These are phyloP conservation scores for Mesoclemmys tuberculata DNA, from an alignment of 2,113 vertebrate genomes.

Conservation along the genomic window DNA sequence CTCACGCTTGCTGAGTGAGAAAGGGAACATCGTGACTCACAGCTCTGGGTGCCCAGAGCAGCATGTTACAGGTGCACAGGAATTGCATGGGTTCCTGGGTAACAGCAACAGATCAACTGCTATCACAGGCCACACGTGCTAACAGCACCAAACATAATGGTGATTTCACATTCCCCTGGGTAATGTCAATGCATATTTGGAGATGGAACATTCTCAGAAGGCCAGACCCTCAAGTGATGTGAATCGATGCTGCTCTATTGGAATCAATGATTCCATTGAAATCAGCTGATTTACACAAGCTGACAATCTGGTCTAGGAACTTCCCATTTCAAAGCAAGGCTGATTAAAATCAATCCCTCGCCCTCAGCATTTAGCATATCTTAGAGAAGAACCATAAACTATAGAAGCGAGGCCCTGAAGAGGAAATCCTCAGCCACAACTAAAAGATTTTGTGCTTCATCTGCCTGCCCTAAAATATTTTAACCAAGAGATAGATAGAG, in stretches of 20 bases:
- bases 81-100: neutral
- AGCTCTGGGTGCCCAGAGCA: neutral
- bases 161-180: neutral
- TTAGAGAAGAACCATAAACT: conserved; percentile 10
- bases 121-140: neutral
- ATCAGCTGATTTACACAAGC: neutral
- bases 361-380: neutral
- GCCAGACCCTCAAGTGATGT: neutral
- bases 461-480: conserved; percentile 54
- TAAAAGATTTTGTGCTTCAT: conserved; percentile 57
- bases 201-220: neutral
- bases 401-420: conserved; percentile 21
- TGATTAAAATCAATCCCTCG: neutral
- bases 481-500: conserved; percentile 48
- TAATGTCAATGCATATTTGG: neutral
- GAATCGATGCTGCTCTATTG: neutral
- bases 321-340: neutral
- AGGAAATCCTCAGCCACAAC: conserved; percentile 69
- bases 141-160: neutral
- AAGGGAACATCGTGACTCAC: neutral
- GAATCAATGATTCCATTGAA: neutral
- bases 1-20: neutral
- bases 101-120: neutral
- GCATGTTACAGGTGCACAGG: neutral
- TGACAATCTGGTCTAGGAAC: fast-evolving